phyloP scores from a whole-genome alignment of 2,113 vertebrate species.

The Casuarius casuarius region DNA sequence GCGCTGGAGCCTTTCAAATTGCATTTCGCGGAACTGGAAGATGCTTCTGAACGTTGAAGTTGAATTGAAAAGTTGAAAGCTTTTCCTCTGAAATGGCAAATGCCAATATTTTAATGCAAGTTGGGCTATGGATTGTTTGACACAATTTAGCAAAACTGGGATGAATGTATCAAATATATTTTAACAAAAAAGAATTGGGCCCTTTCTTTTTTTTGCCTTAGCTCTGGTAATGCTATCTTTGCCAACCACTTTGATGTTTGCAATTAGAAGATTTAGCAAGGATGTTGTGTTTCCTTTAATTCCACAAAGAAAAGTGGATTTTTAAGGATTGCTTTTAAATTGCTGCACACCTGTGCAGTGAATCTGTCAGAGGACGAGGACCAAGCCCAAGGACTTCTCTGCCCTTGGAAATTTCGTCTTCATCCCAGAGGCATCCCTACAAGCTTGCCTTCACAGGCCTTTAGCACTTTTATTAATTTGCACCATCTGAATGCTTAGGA shows the following conservation, averaged over 20 bases:
- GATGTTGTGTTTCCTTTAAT: neutral
- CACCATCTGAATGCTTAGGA: neutral
- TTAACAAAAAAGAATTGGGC: neutral
- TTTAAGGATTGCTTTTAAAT: neutral
- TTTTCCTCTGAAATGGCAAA: neutral
- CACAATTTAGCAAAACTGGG: neutral
- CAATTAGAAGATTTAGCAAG: neutral
- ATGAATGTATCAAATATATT: neutral
- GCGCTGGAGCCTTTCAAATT: neutral
- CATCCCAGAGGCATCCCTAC: neutral
- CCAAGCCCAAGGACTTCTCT: neutral
- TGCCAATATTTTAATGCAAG: neutral
- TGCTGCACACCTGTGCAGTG: neutral
- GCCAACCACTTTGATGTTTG: neutral
- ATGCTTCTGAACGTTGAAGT: neutral
- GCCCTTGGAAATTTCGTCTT: neutral
- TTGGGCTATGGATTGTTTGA: neutral
- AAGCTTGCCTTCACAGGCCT: neutral
- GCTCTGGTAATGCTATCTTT: neutral
- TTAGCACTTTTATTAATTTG: neutral
- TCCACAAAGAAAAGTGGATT: neutral
- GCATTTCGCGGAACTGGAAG: neutral
- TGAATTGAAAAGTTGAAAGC: neutral
- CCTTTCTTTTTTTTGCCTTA: neutral
- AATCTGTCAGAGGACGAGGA: neutral